Evolutionary conservation across 2,888 invertebrate genomes (phyloP).

Genomic region (Pediacus dermestoides): DNA sequence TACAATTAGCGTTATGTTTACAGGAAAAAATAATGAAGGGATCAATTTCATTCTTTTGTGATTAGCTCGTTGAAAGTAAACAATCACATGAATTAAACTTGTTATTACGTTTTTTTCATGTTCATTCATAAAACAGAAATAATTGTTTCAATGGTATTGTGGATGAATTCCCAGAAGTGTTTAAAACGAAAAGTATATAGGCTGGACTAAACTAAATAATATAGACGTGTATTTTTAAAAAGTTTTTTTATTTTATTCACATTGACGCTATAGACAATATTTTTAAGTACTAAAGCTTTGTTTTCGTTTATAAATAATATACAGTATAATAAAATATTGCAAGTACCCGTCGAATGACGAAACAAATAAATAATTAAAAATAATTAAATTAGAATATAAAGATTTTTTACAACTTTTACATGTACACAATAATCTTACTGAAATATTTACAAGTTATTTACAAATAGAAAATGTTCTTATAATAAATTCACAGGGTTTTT

Average conservation of each 20-base stretch:
- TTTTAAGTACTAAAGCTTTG: slow-evolving; percentile 41
- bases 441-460: slow-evolving; percentile 29
- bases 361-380: slow-evolving; percentile 35
- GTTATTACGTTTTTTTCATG: too few species aligned
- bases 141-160: too few species aligned
- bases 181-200: not conserved
- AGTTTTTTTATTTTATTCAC: slow-evolving; percentile 37
- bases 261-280: slow-evolving; percentile 40
- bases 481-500: too few species aligned
- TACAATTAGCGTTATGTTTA: not conserved
- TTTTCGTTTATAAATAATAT: slow-evolving; percentile 25
- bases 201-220: not conserved
- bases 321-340: slow-evolving; percentile 45
- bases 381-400: slow-evolving; percentile 26
- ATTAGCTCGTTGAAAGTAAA: too few species aligned
- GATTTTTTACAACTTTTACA: slow-evolving; percentile 35
- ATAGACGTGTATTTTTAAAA: not conserved
- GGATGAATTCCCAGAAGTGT: too few species aligned
- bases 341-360: slow-evolving; percentile 44
- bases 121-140: too few species aligned
- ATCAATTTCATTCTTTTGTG: slow-evolving; percentile 1
- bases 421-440: slow-evolving; percentile 8
- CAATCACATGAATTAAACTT: too few species aligned
- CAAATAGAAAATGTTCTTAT: slow-evolving; percentile 16
- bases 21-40: not conserved